Conservation (phyloP, 2,797 vertebrate genomes). For the Natrix natrix region DNA sequence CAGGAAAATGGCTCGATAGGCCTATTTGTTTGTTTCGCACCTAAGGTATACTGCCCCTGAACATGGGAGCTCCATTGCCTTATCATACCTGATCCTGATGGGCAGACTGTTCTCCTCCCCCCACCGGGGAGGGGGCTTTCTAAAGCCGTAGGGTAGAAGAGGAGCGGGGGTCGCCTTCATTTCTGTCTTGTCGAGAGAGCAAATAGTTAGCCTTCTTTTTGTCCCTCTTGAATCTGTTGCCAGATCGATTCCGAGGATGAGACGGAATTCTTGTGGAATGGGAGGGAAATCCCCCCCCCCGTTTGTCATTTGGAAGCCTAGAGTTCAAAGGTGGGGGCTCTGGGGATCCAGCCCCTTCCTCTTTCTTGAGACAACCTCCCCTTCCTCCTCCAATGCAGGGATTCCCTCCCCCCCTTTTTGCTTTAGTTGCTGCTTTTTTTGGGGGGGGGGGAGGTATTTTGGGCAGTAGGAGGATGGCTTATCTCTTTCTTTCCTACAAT, state of each 20-base stretch:
- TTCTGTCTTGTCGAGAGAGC: too few relatives aligned
- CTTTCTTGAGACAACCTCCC: background rate
- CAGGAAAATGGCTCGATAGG: background rate
- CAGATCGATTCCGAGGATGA: background rate
- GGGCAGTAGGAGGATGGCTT: background rate
- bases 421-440: background rate
- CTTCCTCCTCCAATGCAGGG: background rate
- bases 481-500: background rate
- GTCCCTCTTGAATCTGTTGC: background rate
- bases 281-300: too few relatives aligned
- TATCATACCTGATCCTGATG: too few relatives aligned
- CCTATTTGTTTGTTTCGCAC: too few relatives aligned
- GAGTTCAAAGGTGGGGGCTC: background rate
- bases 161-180: background rate
- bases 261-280: background rate
- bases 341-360: background rate
- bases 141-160: too few relatives aligned
- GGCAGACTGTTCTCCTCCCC: background rate
- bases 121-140: too few relatives aligned
- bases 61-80: background rate
- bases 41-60: background rate
- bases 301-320: background rate
- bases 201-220: too few relatives aligned
- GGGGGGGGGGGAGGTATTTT: background rate
- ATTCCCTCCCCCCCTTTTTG: rapidly evolving